These are phyloP conservation scores for Oscheius sp. DNA, from an alignment of 2,888 invertebrate genomes.

Conservation along the genomic window DNA sequence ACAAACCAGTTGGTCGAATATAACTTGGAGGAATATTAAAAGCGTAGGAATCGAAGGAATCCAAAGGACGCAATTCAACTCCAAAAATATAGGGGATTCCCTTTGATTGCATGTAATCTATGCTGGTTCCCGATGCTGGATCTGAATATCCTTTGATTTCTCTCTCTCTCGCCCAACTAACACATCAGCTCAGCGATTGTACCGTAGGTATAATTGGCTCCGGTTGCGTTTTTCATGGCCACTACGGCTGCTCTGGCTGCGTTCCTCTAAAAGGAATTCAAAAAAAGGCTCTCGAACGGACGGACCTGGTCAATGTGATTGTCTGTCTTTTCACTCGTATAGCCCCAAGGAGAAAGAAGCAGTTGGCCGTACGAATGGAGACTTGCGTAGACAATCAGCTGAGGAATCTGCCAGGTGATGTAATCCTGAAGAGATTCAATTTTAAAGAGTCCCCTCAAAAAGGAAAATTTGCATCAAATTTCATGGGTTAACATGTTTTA, in stretches of 20 bases:
- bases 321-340: conserved; percentile 52
- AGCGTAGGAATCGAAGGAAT: conserved; percentile 50
- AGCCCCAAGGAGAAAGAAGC: conserved; percentile 68
- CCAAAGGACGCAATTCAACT: conserved; percentile 61
- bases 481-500: no score
- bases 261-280: conserved; percentile 41
- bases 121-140: conserved; percentile 67
- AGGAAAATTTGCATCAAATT: no score
- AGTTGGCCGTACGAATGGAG: conserved; percentile 68
- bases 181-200: conserved; percentile 68
- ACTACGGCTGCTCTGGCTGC: conserved; percentile 62
- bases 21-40: conserved; percentile 60
- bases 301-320: conserved; percentile 13
- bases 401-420: conserved; percentile 57
- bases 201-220: conserved; percentile 62
- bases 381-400: conserved; percentile 63
- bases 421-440: no score
- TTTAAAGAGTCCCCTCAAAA: no score
- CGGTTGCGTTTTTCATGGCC: conserved; percentile 64
- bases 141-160: conserved; percentile 46
- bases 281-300: no score
- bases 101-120: conserved; percentile 66
- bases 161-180: conserved; percentile 31
- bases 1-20: conserved; percentile 59
- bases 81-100: conserved; percentile 68